Evolutionary conservation across 2,888 invertebrate species (phyloP), one percentile per base, ranked within the genome.

Genomic region (Adineta ricciae): DNA sequence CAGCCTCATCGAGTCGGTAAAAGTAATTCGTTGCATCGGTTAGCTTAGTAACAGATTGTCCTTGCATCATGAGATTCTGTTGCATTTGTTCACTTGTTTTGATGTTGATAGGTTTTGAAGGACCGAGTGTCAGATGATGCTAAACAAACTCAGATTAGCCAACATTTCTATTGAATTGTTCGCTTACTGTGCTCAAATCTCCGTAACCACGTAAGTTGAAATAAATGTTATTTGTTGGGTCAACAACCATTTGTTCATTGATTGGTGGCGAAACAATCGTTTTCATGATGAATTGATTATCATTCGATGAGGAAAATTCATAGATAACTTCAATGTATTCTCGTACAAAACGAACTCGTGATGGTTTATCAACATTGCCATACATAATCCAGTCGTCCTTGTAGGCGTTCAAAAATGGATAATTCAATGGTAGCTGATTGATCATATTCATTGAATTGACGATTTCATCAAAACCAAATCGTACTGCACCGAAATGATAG

Each of bases 161-260:
- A 4, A 9, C 11, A 7, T 24, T 7, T 7, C 73, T 24, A 41
- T 5, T 0, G 21, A 11, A 38, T 41, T 78, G 38, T 36, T 9
- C 19, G 32, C 38, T 5, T 78, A 41, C 64, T n/a, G 78, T 78
- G 11, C 41, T 78, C 5, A 38, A 41, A 78, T 41, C 14, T 41
- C 78, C 78, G n/a, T 78, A 41, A n/a, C 78, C 78, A 78, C 41
- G 78, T 78, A 78, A 78, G 41, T 78, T 78, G 41, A 78, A 78
- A 78, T 41, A 78, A 78, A 78, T 41, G 41, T 78, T 41, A 78
- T 78, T 78, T 78, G 78, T 78, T 41, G n/a, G 24, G n/a, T 78
- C 78, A 78, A 19, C 78, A 38, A 78, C 14, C 24, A 78, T 78
- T 21, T 41, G 24, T n/a, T n/a, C 41, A n/a, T 78, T 41, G 24